Conservation (phyloP, 2,888 invertebrate species). For the Balanococcus diminutus region DNA sequence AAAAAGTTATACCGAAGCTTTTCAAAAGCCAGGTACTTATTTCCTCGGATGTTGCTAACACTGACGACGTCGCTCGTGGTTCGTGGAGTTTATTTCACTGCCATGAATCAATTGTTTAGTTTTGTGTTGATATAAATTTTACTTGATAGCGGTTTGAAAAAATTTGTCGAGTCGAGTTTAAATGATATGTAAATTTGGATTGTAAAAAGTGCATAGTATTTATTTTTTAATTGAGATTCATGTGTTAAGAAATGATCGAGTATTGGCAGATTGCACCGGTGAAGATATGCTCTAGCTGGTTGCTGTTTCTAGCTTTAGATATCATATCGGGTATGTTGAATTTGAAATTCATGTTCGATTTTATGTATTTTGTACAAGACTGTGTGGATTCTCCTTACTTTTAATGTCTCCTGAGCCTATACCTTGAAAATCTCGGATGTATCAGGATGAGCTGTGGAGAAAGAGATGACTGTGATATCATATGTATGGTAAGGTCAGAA, state of each 20-base stretch:
- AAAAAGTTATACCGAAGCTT: neutral
- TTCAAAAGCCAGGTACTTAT: neutral
- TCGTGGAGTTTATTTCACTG: neutral
- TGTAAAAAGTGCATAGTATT: neutral
- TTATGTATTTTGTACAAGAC: neutral
- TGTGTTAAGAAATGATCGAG: constrained; percentile 52
- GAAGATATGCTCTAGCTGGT: constrained; percentile 54
- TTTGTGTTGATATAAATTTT: constrained; percentile 26
- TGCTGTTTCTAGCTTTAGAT: constrained; percentile 52
- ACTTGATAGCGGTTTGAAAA: constrained; percentile 4
- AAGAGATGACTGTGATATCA: neutral
- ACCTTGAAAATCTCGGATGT: neutral
- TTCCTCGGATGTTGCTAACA: neutral
- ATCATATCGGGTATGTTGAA: constrained; percentile 40
- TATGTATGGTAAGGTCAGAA: neutral
- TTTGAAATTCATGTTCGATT: neutral
- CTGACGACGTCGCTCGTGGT: neutral
- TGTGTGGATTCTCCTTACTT: neutral
- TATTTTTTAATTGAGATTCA: neutral
- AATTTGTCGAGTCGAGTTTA: neutral
- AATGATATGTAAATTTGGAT: constrained; percentile 15
- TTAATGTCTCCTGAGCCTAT: neutral
- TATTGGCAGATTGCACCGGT: constrained; percentile 49
- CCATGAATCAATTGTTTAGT: constrained; percentile 42
- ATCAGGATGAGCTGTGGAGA: neutral